Evolutionary conservation across 2,797 vertebrate species (phyloP).

Genomic region (Microchirus variegatus): DNA sequence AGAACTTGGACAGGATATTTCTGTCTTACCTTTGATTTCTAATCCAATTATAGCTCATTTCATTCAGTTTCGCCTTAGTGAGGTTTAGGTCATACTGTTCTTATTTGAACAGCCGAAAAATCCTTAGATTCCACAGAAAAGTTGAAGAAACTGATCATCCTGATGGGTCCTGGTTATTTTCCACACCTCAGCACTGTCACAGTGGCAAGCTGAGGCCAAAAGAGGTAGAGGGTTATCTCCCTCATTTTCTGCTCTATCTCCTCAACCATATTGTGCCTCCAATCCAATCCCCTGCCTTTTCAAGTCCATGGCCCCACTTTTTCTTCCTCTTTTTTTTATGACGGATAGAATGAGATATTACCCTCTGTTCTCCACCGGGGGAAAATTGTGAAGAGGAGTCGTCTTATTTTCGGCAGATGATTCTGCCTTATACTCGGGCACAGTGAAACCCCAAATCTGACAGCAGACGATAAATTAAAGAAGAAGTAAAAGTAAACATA

Average conservation of each 20-base stretch:
- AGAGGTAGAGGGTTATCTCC: constrained; percentile 47
- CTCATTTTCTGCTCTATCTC: constrained; percentile 65
- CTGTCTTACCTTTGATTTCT: no score
- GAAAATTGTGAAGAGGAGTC: constrained; percentile 39
- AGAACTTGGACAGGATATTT: no score
- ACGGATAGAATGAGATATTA: constrained; percentile 53
- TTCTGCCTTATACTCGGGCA: constrained; percentile 11
- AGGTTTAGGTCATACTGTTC: no score
- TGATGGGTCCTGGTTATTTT: constrained; percentile 30
- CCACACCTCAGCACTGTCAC: constrained; percentile 25
- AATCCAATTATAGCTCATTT: no score
- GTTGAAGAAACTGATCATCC: not conserved
- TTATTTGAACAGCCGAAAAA: not conserved
- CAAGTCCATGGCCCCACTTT: constrained; percentile 40
- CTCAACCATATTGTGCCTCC: constrained; percentile 56
- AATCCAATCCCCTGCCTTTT: constrained; percentile 54
- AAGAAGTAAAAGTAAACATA: constrained; percentile 37
- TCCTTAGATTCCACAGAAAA: not conserved
- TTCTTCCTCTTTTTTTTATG: constrained; percentile 49
- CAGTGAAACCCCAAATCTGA: constrained; percentile 30
- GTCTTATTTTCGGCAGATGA: constrained; percentile 45
- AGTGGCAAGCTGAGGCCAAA: constrained; percentile 32
- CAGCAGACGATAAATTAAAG: constrained; percentile 29
- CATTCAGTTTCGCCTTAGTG: no score
- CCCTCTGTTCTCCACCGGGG: constrained; percentile 38